Evolutionary conservation across 2,888 invertebrate species (phyloP), one percentile per base, ranked within the genome.

Genomic region (Limenitis camilla): DNA sequence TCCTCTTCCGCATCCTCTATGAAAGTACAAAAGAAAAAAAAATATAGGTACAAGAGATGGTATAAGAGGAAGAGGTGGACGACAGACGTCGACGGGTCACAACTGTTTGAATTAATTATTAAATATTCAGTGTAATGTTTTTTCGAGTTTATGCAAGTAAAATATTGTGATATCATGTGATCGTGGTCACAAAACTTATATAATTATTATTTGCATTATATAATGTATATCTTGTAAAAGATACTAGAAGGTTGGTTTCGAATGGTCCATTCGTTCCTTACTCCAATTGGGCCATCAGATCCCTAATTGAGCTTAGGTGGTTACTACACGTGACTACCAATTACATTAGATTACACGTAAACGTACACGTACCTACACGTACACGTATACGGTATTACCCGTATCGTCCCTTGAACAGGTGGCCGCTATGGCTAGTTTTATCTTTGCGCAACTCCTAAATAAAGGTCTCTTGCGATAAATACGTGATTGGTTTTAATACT

Each of bases 271-370:
- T 44, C 31, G 47, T 48, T 43, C 47, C 32, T 47, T 33, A 36
- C 39, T 28, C 49, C n/a, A 44, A 27, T 48, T 45, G 40, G 48
- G 40, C 47, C 40, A 49, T 40, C 32, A 46, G 42, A 40, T 48
- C 40, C 52, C 52, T 55, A 48, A 55, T 52, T 48, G 55, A 28
- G 43, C 44, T 44, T 40, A 52, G 47, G 52, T 41, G 44, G 54
- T 39, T 40, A 45, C 52, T 44, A 43, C 52, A 52, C 55, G 48
- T 55, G 55, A 48, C 52, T 49, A 52, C 38, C 55, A 55, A 55
- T 55, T 55, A 55, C 52, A 42, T 52, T 52, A 55, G 55, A 55
- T 51, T 52, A 48, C 52, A 52, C 48, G 52, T 52, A 52, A 29
- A 36, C 45, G 19, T 19, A 3, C 19, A 19, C 19, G 19, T 19